Evolutionary conservation across 2,888 invertebrate genomes (phyloP), one percentile per base, ranked within the genome.

Genomic region (Clunio marinus): DNA sequence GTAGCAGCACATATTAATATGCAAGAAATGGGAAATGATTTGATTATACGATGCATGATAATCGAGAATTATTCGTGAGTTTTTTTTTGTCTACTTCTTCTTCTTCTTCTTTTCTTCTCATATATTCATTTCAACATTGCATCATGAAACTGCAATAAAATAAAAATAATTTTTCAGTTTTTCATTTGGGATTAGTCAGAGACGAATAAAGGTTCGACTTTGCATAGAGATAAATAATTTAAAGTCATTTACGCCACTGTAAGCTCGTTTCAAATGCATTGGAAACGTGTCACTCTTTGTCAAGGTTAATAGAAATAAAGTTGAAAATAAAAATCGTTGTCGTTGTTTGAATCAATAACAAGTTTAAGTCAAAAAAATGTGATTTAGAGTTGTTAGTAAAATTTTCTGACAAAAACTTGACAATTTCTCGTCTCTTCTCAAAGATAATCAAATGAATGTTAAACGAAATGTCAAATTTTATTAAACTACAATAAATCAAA

Each of bases 401-500:
- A n/a, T n/a, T n/a, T n/a, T n/a, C n/a, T n/a, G n/a, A n/a, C n/a
- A n/a, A n/a, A n/a, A n/a, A n/a, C n/a, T n/a, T n/a, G n/a, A n/a
- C n/a, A n/a, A n/a, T n/a, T n/a, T n/a, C n/a, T n/a, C n/a, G n/a
- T n/a, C n/a, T n/a, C n/a, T n/a, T n/a, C n/a, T n/a, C n/a, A n/a
- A n/a, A n/a, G n/a, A n/a, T n/a, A n/a, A n/a, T n/a, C n/a, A n/a
- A n/a, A n/a, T n/a, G 15, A 45, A 45, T 51, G 51, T 51, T 22
- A n/a, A 41, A 65, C 17, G 15, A 41, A 65, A 45, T 45, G 63
- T 65, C 63, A 65, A 65, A 65, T 45, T 65, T 41, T 46, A 65
- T 65, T 65, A 65, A 65, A 65, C 7, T 15, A 15, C 63, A 65
- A 65, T 65, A 65, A 65, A 65, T 65, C 63, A 65, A 65, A 63